phyloP scores from a whole-genome alignment of 2,888 invertebrate species.

The Dysmachus trigonus region DNA sequence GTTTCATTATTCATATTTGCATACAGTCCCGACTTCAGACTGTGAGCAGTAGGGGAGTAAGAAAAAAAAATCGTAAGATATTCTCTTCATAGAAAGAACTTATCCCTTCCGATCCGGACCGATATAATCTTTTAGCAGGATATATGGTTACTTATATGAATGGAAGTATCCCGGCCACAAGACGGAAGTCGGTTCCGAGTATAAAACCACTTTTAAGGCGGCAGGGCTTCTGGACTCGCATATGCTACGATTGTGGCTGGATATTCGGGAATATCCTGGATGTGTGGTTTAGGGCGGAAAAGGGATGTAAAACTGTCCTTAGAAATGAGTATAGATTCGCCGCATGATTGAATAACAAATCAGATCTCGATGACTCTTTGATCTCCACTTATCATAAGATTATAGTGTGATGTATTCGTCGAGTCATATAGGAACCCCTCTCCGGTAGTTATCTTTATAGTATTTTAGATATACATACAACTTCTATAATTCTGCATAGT shows the following conservation, averaged over 20 bases:
- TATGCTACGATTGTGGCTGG: neutral
- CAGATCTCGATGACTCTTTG: constrained; percentile 37
- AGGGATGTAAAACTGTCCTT: constrained; percentile 2
- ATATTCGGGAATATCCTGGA: neutral
- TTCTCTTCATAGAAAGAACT: neutral
- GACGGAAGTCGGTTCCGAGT: constrained; percentile 1
- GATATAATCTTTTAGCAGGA: constrained; percentile 22
- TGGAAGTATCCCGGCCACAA: constrained; percentile 18
- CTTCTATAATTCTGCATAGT: neutral
- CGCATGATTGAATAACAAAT: constrained; percentile 42
- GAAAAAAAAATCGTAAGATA: neutral
- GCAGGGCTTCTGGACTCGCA: neutral
- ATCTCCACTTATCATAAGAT: constrained; percentile 36
- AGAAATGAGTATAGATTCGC: constrained; percentile 13
- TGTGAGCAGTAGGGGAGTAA: neutral
- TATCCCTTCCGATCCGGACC: neutral
- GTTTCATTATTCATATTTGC: neutral
- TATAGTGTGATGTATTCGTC: neutral
- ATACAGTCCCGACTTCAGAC: neutral
- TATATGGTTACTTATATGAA: constrained; percentile 36
- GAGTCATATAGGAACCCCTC: neutral
- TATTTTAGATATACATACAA: neutral
- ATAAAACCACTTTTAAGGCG: constrained; percentile 2
- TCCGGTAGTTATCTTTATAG: neutral
- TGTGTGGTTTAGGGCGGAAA: neutral